Evolutionary conservation across 2,113 vertebrate genomes (phyloP), one percentile per base, ranked within the genome.

Genomic region (Corvus hawaiiensis): DNA sequence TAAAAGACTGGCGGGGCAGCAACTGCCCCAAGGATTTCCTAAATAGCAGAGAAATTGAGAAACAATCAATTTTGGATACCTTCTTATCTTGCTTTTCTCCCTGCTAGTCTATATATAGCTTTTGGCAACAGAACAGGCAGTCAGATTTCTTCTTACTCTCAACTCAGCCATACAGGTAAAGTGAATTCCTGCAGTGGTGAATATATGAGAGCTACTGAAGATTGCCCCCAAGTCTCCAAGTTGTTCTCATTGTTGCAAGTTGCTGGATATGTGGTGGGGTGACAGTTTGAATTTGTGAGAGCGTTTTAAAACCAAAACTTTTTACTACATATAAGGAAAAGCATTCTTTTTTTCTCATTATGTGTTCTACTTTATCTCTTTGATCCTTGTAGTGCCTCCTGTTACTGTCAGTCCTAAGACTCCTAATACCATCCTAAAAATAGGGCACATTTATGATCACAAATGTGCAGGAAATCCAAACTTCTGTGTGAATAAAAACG

Each of bases 331-430:
- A 5, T 17, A 44, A 73, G 56, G 73, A 84, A 75, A 74, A 92
- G 2, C 2, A 1, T 56, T 51, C 2, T 10, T 24, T 69, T 49
- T 28, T 30, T 55, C 2, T 41, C 6, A 0, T 51, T 37, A 1
- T 21, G 7, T 59, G 2, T 37, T 73, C 5, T 49, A 3, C 48
- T 84, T 14, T 78, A 15, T 39, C 9, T 43, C 30, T 85, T 43
- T 84, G 56, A 43, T 75, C 15, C 6, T 71, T 13, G 17, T 21
- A 46, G 6, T 55, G 16, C 5, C 20, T 74, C 26, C 27, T 94
- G 15, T 81, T 77, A 10, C 28, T 77, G 32, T 63, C 69, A 59
- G 14, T 33, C 16, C 6, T 66, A 78, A 71, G 10, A 91, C 10
- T 26, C 74, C 7, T 66, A 74, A 21, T 20, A 73, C 6, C 30